These are phyloP conservation scores for Nemoura dubitans DNA, from an alignment of 2,888 invertebrate species.

Conservation along the genomic window DNA sequence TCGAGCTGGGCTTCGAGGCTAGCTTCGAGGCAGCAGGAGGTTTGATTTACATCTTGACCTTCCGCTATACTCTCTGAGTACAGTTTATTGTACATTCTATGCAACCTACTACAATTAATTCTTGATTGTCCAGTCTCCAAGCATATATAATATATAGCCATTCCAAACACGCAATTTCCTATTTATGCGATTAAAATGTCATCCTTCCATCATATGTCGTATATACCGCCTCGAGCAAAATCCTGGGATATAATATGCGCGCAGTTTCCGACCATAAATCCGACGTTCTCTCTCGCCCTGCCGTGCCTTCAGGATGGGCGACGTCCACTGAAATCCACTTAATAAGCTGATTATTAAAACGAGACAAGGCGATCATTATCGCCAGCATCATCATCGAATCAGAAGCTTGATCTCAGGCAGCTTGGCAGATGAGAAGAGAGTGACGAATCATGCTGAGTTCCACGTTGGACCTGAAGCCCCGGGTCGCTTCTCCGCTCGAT, in stretches of 20 bases:
- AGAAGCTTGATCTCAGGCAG: neutral
- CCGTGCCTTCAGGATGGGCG: neutral
- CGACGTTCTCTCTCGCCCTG: neutral
- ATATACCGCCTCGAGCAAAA: neutral
- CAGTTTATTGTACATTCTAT: neutral
- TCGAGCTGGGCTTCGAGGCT: neutral
- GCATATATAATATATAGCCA: neutral
- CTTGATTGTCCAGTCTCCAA: neutral
- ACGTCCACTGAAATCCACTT: conserved; percentile 4
- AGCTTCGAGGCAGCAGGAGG: neutral
- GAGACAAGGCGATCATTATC: neutral
- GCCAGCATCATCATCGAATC: neutral
- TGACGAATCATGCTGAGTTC: conserved; percentile 12
- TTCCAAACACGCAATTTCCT: neutral
- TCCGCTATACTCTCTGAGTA: too few relatives aligned
- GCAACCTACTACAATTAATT: neutral
- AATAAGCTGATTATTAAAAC: conserved; percentile 12
- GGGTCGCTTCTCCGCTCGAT: neutral
- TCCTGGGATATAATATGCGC: neutral
- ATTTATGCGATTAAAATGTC: neutral
- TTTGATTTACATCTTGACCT: conserved; percentile 5
- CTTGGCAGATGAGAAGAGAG: neutral
- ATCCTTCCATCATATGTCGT: neutral
- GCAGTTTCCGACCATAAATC: neutral
- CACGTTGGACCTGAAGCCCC: neutral